Base-by-base conservation (phyloP, 2,888 invertebrate genomes). In the Orthosia cruda region DNA sequence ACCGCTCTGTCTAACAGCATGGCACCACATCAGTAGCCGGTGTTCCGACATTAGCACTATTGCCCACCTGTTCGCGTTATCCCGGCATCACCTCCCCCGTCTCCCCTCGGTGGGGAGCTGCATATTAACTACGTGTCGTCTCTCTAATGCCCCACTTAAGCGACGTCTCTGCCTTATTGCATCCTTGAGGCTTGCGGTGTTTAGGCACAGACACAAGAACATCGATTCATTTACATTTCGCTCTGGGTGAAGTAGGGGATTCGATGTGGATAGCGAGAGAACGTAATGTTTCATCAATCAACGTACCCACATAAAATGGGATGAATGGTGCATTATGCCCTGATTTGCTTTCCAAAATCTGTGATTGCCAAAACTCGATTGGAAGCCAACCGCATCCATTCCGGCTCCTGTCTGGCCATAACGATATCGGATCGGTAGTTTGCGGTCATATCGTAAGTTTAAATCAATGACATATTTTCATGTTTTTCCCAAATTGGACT, bases 41-140 rank as follows among this genome's bases (percentile, higher is more conserved):
- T 69, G 71, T 55, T 57, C 52, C 49, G 58, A 67, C 71, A 81
- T 86, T 80, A 67, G 55, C 64, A 71, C 77, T 77, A 73, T 58
- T 54, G 59, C 58, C 71, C 72, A 82, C 85, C 83, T 74, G 76
- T 72, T 74, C 69, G 52, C 77, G 59, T 74, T 70, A 80, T 55
- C 70, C 59, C 20, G 20, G 74, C 65, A 65, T 47, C 69, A 61
- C 49, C 3, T 18, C 15, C 47, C 49, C 55, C 40, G 40, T 55
- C 55, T 23, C 32, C n/a, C 54, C 23, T n/a, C 47, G 47, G 59
- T 23, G 18, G 59, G 32, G 71, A 55, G 58, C 74, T 72, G 82
- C 83, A 85, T 87, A 85, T 87, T 85, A 82, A 85, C 82, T 82
- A 87, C 74, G 82, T 68, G 85, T 77, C 76, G 70, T 74, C 79